Percentiles rank a stretch among this genome's conserved stretches.
These are phyloP conservation scores for Odontomyia ornata DNA, from an alignment of 2,888 invertebrate genomes.

Conservation along the genomic window DNA sequence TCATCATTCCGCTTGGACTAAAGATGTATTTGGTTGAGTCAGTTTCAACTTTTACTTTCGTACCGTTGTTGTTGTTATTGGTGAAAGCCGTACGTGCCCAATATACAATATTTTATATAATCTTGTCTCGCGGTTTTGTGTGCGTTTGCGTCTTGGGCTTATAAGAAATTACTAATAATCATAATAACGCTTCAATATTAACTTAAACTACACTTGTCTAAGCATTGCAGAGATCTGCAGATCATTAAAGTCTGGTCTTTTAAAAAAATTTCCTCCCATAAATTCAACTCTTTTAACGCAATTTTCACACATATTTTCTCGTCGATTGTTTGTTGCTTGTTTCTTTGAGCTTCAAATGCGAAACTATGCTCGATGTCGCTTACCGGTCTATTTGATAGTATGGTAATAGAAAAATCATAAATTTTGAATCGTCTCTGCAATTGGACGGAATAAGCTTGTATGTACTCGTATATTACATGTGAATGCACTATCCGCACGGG, in stretches of 20 bases:
- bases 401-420: background rate
- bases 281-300: too few relatives aligned
- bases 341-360: background rate
- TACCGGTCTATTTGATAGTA: background rate
- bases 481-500: background rate
- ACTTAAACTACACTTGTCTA: too few relatives aligned
- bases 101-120: slow-evolving; percentile 31
- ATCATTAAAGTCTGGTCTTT: too few relatives aligned
- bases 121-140: background rate
- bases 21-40: background rate
- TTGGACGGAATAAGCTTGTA: background rate
- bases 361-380: background rate
- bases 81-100: slow-evolving; percentile 40
- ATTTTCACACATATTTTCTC: too few relatives aligned
- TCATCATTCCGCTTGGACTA: background rate
- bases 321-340: background rate
- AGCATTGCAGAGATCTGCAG: too few relatives aligned
- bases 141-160: slow-evolving; percentile 9
- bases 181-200: background rate
- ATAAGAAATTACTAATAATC: slow-evolving; percentile 21
- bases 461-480: background rate
- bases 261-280: too few relatives aligned
- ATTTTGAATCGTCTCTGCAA: slow-evolving; percentile 1
- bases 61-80: slow-evolving; percentile 29
- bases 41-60: slow-evolving; percentile 41